Evolutionary conservation across 1,140 invertebrate species (phyloP), one percentile per base, ranked within the genome.

Genomic region (Tribolium castaneum): DNA sequence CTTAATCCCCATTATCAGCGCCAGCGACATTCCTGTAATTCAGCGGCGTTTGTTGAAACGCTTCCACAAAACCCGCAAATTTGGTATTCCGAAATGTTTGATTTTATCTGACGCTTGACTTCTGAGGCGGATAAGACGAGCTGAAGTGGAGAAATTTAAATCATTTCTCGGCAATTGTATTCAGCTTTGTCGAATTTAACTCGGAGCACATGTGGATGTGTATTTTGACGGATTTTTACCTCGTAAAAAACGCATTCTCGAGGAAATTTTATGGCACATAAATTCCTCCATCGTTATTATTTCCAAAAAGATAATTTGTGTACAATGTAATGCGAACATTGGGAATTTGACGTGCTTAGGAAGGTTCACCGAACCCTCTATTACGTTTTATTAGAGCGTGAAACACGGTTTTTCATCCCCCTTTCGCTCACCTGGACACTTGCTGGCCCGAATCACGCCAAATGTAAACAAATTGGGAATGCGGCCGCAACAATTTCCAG

Each of bases 351-450:
- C 12, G 59, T 12, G 59, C 39, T 45, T 45, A 13, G 39, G 30
- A 6, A 35, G 59, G 59, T 66, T 66, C 59, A 35, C 12, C 30
- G 59, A 66, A 35, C 25, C 59, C 59, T 34, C 10, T 35, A 66
- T 66, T 34, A 66, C 59, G 14, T 35, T 66, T 66, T 66, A 66
- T 66, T 66, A 35, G 59, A 66, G 59, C 59, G 59, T 66, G 59
- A 66, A 66, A 66, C 30, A 39, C 12, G 30, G 59, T 66, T 66
- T 45, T 66, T 35, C 59, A 66, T 34, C 59, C 59, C 59, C 30
- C 16, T 66, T 66, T 35, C 30, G 30, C 59, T 35, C 59, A 66
- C 59, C 59, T 66, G 59, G 59, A 35, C 59, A 35, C 30, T 34
- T 35, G 25, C 10, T 10, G 6, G 56, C 22, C 16, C 13, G 19